Percentiles rank a stretch among this genome's conserved stretches.
Conservation (phyloP, 1,140 invertebrate genomes). For the Halictus rubicundus region DNA sequence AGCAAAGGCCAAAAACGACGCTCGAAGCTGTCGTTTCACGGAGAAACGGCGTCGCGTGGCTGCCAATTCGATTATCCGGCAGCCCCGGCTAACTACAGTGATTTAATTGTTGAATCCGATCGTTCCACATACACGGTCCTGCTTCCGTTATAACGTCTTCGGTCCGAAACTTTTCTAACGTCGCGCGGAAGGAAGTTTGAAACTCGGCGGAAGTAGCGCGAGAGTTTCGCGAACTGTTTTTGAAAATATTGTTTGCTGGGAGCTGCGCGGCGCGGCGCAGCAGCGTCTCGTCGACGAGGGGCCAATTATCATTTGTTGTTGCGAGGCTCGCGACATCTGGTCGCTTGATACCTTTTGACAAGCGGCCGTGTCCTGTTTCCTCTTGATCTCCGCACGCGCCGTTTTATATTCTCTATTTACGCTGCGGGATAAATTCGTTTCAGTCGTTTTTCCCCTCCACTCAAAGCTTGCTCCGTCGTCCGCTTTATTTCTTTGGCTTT, state of each 20-base stretch:
- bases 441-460: constrained; percentile 45
- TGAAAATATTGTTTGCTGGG: too few relatives aligned
- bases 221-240: too few relatives aligned
- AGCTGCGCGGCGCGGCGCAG: too few relatives aligned
- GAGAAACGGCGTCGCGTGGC: background rate
- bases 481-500: constrained; percentile 49
- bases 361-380: background rate
- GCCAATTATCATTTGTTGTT: constrained; percentile 2
- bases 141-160: background rate
- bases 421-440: constrained; percentile 55
- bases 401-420: constrained; percentile 17
- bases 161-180: too few relatives aligned
- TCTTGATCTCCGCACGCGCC: background rate
- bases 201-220: too few relatives aligned
- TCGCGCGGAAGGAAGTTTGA: too few relatives aligned
- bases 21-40: background rate
- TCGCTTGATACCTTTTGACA: background rate
- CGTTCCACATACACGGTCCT: background rate
- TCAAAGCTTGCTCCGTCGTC: constrained; percentile 42
- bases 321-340: background rate
- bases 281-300: too few relatives aligned
- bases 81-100: background rate
- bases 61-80: background rate
- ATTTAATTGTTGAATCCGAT: constrained; percentile 1
- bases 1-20: constrained; percentile 3